A percentile compares a stretch with the other conserved stretches of the same genome.
Conservation (phyloP, 2,113 vertebrate genomes). For the Uria lomvia region DNA sequence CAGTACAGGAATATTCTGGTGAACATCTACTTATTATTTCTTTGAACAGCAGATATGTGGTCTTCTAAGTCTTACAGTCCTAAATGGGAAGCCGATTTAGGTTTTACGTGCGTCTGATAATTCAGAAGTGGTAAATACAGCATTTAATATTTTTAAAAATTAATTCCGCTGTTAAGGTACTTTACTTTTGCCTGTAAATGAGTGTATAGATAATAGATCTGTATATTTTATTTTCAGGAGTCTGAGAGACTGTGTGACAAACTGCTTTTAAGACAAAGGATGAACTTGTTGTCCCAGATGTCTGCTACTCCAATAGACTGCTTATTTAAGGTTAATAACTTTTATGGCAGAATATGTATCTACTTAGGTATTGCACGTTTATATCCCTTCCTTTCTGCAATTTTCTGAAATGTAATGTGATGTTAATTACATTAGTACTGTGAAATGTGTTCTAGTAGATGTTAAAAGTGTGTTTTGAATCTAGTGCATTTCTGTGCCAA, state of each 20-base stretch:
- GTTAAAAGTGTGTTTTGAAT: background rate
- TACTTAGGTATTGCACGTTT: background rate
- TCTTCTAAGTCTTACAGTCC: background rate
- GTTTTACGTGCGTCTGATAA: background rate
- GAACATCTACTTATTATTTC: background rate
- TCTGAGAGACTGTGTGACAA: conserved; percentile 80
- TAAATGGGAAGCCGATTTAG: background rate
- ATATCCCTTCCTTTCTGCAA: background rate
- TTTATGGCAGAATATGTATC: background rate
- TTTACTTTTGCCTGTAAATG: background rate
- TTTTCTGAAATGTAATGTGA: background rate
- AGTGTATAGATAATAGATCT: background rate
- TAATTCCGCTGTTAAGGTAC: background rate
- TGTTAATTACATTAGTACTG: background rate
- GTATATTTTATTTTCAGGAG: conserved; percentile 70
- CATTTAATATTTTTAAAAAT: background rate
- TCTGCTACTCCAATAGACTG: conserved; percentile 83
- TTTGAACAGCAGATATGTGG: background rate
- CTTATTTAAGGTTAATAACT: conserved; percentile 86
- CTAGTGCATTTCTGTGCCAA: background rate
- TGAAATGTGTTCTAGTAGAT: background rate
- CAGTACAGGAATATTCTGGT: background rate
- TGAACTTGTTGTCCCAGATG: conserved; percentile 88
- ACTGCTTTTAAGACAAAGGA: conserved; percentile 83
- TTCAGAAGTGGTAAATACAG: background rate